phyloP scores from a whole-genome alignment of 2,113 vertebrate species.

The Gobius niger region DNA sequence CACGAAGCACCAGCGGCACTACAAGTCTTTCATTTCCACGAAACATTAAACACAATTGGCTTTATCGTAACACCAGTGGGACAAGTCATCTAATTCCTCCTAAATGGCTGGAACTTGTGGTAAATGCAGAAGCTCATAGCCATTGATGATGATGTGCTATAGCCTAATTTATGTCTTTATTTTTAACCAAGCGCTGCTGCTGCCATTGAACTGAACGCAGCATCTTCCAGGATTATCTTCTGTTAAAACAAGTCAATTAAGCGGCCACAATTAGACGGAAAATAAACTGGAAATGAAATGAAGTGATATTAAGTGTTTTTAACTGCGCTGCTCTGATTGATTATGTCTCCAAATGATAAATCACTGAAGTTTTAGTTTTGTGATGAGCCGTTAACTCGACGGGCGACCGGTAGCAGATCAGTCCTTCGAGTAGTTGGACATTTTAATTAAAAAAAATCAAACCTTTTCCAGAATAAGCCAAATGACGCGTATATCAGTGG shows the following conservation, averaged over 20 bases:
- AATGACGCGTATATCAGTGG: not conserved
- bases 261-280: too few species aligned
- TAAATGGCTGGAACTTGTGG: not conserved
- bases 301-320: too few species aligned
- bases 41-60: slow-evolving; percentile 7
- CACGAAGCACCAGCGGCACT: not conserved
- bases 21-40: slow-evolving; percentile 1
- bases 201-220: not conserved
- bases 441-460: not conserved
- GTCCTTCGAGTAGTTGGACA: too few species aligned
- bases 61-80: not conserved
- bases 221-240: too few species aligned
- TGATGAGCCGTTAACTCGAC: too few species aligned
- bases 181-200: not conserved
- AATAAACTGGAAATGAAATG: too few species aligned
- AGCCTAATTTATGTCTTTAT: too few species aligned
- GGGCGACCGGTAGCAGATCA: too few species aligned
- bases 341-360: too few species aligned
- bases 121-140: not conserved
- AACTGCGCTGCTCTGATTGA: too few species aligned
- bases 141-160: not conserved
- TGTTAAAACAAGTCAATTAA: too few species aligned
- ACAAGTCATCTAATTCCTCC: not conserved
- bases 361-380: too few species aligned
- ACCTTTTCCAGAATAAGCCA: not conserved